Base-by-base conservation (phyloP, 2,888 invertebrate species). In the Epirrhoe alternata region DNA sequence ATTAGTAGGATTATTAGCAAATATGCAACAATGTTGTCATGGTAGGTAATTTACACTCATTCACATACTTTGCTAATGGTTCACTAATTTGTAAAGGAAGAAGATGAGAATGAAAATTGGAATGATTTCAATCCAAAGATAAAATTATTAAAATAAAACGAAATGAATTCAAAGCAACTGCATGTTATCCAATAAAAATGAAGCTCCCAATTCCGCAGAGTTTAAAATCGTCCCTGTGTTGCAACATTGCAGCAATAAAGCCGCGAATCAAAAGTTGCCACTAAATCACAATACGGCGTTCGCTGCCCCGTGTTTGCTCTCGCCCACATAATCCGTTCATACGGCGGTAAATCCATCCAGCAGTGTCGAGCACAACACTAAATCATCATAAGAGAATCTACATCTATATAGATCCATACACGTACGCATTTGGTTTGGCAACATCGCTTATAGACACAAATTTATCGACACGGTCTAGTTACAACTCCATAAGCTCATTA, bases 291-390 rank as follows among this genome's bases (percentile, higher is more conserved):
- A 92, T 90, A 91, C 88, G 90, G 90, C 90, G 92, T 86, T 84
- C 88, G 86, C 86, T 88, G 90, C 88, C 89, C 88, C 89, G 87
- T 92, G 92, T 93, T 93, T 93, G 92, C 92, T 86, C 87, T 92
- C 92, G 92, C 92, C 92, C 92, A 93, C 92, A 90, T 93, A 93
- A 93, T 92, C 92, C 92, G 89, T 90, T 92, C 89, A 88, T 91
- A 86, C 87, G 89, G 84, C 92, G 84, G 91, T 93, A 93, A 93
- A 93, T 93, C 92, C 92, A 91, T 93, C 92, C 87, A 84, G 76
- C 85, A 83, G 83, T 89, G 92, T 90, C 89, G 89, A 87, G 87
- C 78, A 82, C 87, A 79, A 76, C 80, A 87, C 88, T 93, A 93
- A 92, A 93, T 93, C 92, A 92, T 92, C 92, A 92, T 93, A 92